Evolutionary conservation across 2,113 vertebrate species (phyloP), one percentile per base, ranked within the genome.

Genomic region (Sturnus vulgaris): DNA sequence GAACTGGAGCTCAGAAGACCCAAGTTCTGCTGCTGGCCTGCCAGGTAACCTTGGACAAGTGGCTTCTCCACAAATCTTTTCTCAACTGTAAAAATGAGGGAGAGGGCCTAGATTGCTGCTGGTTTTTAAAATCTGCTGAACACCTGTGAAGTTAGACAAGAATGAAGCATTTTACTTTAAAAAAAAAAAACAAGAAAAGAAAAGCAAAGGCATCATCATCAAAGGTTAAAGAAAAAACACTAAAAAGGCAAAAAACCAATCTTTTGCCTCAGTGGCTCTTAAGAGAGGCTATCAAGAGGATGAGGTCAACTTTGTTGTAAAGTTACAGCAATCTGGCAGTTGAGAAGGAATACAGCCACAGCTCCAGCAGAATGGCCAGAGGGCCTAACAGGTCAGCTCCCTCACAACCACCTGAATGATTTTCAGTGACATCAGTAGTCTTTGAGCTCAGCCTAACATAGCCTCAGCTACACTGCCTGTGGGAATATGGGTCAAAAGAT

Each of bases 301-400:
- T 72, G 79, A 94, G 53, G 88, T 88, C 76, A 86, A 42, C 52
- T 64, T 90, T 86, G 24, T 39, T 39, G 37, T 63, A 78, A 75
- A 94, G 79, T 83, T 83, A 40, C 6, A 88, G 76, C 46, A 85
- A 68, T 64, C 80, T 96, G 93, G 64, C 80, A 92, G 82, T 17
- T 81, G 90, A 84, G 86, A 83, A 88, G 82, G 49, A 76, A 59
- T 17, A 81, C 4, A 81, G 42, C 69, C 16, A 5, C n/a, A 81
- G 82, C 47, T 86, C 37, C 64, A 71, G 64, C 33, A 75, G 53
- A 66, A 59, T 8, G 59, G 85, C 82, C 87, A 71, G 86, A 86
- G 71, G 82, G 66, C 11, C 0, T 37, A 66, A 73, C 60, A 92
- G 90, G 88, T 78, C 92, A 95, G 68, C 46, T 92, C 90, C 77